Percentiles rank a stretch among this genome's conserved stretches.
Conservation (phyloP, 2,113 vertebrate genomes). For the Dipodomys ordii region DNA sequence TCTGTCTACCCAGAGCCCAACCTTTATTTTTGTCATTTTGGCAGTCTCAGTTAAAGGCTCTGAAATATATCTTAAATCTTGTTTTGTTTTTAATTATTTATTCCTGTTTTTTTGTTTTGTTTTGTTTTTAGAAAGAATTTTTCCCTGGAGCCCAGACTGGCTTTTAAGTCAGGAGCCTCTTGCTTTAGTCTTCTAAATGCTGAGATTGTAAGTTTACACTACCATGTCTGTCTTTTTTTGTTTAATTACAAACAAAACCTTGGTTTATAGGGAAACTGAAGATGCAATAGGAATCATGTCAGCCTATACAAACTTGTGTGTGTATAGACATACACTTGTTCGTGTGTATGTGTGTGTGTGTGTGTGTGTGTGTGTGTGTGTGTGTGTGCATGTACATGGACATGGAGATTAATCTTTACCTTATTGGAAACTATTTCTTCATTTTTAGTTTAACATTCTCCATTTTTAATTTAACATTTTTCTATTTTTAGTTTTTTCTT, state of each 20-base stretch:
- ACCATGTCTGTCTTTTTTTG: neutral
- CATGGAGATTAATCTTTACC: neutral
- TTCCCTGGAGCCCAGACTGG: no score
- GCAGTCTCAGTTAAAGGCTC: neutral
- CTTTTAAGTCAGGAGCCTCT: neutral
- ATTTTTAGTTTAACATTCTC: neutral
- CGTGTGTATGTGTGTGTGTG: no score
- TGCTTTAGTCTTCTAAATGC: neutral
- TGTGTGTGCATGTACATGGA: neutral
- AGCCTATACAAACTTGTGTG: neutral
- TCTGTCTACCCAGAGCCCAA: neutral
- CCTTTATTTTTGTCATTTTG: constrained; percentile 13
- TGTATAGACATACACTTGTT: neutral
- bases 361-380: neutral
- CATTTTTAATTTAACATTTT: neutral
- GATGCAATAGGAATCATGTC: neutral
- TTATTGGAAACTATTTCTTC: neutral
- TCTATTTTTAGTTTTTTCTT: constrained; percentile 15
- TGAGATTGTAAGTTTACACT: neutral
- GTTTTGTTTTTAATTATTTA: neutral
- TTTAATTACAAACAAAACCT: neutral
- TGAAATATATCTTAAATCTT: neutral
- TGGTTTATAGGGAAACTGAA: neutral
- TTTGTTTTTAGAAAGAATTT: neutral
- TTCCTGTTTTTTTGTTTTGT: neutral